Evolutionary conservation across 2,888 invertebrate genomes (phyloP), one percentile per base, ranked within the genome.

Genomic region (Erebia aethiops): DNA sequence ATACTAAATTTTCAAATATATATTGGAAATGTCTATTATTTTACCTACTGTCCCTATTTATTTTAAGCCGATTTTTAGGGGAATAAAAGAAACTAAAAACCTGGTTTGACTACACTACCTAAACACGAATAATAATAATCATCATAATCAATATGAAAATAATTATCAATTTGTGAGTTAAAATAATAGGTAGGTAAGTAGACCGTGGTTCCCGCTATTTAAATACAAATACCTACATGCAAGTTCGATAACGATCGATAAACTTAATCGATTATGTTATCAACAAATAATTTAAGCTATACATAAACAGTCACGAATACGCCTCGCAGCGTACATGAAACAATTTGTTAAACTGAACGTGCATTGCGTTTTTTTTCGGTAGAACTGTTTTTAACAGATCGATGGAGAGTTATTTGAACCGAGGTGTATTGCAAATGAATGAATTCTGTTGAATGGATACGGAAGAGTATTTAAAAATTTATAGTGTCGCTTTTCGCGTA

Each of bases 231-330:
- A 58, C 14, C 8, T 35, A 35, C 57, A 58, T 58, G 35, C 57
- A n/a, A 58, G n/a, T 9, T 10, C 35, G 57, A 26, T 57, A 26
- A 57, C 43, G 16, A 46, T 46, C 16, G 2, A 61, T 60, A n/a
- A 18, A 18, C 18, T 61, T 18, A 43, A 61, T 61, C 43, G 16
- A 43, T 61, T 61, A 43, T 61, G 61, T 43, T 61, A 61, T 18
- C 61, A 18, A 61, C 60, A 61, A 61, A 61, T 61, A 61, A 46
- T 11, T 43, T 43, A 60, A 54, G 60, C 16, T 10, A 60, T 60
- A 60, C 43, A 26, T 35, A 35, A 35, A 41, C 3, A 43, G 43
- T 43, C 61, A 61, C 61, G 43, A 41, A 61, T 61, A 61, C 13
- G 18, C 61, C 41, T 16, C 41, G 16, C 16, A 18, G 5, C 18